Conservation (phyloP, 2,888 invertebrate species). For the Mythimna pallens region DNA sequence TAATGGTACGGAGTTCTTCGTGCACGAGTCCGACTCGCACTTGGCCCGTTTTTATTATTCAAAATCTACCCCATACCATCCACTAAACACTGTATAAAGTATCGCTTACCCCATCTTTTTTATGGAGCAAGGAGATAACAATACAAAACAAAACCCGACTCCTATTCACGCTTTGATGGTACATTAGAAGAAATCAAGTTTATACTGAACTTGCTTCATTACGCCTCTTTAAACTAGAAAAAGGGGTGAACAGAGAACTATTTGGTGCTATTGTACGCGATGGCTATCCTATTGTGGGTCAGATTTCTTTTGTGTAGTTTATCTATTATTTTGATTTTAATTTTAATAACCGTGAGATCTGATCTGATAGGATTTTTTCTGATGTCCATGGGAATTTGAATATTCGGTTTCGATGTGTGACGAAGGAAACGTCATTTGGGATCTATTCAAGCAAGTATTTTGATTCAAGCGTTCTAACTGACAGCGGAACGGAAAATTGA, state of each 20-base stretch:
- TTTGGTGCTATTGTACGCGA: constrained; percentile 57
- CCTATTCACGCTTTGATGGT: constrained; percentile 66
- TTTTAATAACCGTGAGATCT: constrained; percentile 77
- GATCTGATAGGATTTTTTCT: constrained; percentile 30
- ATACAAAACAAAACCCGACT: constrained; percentile 33
- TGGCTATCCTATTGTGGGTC: constrained; percentile 65
- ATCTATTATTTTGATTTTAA: constrained; percentile 72
- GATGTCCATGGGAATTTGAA: constrained; percentile 49
- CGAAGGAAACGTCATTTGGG: constrained; percentile 22
- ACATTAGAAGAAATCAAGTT: constrained; percentile 64
- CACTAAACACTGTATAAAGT: constrained; percentile 6
- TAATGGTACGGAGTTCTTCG: too few species aligned
- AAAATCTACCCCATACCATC: background rate
- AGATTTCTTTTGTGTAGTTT: constrained; percentile 71
- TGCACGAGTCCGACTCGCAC: too few species aligned
- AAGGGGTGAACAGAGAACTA: constrained; percentile 63
- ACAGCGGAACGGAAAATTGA: background rate
- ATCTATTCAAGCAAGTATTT: constrained; percentile 11
- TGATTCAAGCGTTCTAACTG: background rate
- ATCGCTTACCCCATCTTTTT: constrained; percentile 28
- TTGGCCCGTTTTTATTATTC: background rate
- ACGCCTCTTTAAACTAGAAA: constrained; percentile 46
- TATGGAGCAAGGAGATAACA: constrained; percentile 20
- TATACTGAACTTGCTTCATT: constrained; percentile 47
- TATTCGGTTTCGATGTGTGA: constrained; percentile 40